A percentile compares a stretch with the other conserved stretches of the same genome.
Evolutionary conservation across 2,888 invertebrate species (phyloP).

Genomic region (Antitype chi): DNA sequence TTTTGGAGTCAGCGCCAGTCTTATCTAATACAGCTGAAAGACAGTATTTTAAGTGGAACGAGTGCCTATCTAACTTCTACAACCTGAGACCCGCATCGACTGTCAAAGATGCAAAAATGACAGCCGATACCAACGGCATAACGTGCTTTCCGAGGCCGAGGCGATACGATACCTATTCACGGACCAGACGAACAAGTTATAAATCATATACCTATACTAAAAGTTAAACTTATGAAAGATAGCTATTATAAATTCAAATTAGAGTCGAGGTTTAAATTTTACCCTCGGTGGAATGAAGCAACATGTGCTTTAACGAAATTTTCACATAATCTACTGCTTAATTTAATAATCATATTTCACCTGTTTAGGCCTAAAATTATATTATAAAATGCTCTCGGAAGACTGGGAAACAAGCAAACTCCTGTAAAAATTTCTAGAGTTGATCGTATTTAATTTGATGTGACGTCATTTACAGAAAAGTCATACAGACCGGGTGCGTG

Average conservation of each 20-base stretch:
- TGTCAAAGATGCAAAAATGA: no score
- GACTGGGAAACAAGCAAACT: background rate
- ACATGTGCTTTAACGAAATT: constrained; percentile 43
- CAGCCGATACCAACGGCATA: no score
- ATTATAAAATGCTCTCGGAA: background rate
- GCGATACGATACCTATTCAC: no score
- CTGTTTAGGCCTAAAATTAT: background rate
- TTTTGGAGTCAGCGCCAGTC: no score
- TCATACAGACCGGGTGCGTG: background rate
- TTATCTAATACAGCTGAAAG: no score
- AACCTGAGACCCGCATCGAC: no score
- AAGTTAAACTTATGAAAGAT: constrained; percentile 38
- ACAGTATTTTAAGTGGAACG: no score
- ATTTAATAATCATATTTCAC: constrained; percentile 7
- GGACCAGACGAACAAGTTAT: background rate
- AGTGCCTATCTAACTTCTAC: no score
- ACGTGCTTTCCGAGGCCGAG: no score
- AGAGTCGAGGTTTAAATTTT: constrained; percentile 47
- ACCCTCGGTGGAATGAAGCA: constrained; percentile 41
- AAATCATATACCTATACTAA: constrained; percentile 2
- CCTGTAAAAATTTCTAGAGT: background rate
- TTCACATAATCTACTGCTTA: constrained; percentile 14
- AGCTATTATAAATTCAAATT: constrained; percentile 35
- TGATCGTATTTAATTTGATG: background rate
- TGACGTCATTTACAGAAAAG: background rate